These are phyloP conservation scores for Scortum barcoo DNA, from an alignment of 2,113 vertebrate species.

Conservation along the genomic window DNA sequence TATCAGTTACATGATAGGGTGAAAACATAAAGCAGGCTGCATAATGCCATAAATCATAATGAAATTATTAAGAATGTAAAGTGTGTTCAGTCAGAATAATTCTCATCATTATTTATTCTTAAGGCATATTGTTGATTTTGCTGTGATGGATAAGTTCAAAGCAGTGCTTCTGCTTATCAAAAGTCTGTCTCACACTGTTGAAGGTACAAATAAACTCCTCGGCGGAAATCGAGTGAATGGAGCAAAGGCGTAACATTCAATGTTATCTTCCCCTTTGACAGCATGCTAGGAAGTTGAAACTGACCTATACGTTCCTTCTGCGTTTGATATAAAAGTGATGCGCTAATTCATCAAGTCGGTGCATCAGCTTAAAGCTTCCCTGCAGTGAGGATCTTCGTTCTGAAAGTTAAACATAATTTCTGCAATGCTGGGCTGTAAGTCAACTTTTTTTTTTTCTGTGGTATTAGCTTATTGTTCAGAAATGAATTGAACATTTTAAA, in stretches of 20 bases:
- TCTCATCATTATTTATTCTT: neutral
- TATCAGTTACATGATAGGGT: neutral
- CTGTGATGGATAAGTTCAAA: neutral
- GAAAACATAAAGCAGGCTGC: neutral
- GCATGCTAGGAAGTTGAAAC: neutral
- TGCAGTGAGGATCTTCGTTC: neutral
- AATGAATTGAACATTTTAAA: neutral
- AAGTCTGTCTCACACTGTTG: neutral
- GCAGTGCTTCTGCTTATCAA: neutral
- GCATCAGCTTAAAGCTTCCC: neutral
- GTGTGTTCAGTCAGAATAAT: neutral
- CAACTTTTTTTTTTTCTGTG: neutral
- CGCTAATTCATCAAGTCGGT: neutral
- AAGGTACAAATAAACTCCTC: constrained; percentile 10
- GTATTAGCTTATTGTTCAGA: neutral
- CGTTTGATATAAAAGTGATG: neutral
- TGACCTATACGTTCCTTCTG: neutral
- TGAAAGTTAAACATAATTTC: neutral
- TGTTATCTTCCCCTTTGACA: neutral
- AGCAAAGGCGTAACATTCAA: neutral
- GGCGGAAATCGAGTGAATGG: neutral
- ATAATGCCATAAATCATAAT: too few species aligned
- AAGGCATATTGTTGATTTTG: neutral
- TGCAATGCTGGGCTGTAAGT: neutral
- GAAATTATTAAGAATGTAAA: neutral